These are phyloP conservation scores for Aethes cnicana DNA, from an alignment of 2,888 invertebrate species.

Conservation along the genomic window DNA sequence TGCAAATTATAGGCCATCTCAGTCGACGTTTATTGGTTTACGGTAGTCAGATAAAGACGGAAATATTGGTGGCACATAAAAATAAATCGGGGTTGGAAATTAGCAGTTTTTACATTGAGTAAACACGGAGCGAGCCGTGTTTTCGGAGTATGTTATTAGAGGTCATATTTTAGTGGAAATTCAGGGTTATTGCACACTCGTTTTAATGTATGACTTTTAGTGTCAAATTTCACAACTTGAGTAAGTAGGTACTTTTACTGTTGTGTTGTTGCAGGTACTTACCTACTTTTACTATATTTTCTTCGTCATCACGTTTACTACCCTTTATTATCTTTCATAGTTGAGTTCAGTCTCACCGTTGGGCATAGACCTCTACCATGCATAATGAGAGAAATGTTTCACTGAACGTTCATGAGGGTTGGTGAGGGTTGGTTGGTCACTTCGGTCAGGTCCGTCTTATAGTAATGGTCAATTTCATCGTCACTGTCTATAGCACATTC, in stretches of 20 bases:
- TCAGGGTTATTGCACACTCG: neutral
- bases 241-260: too few species aligned
- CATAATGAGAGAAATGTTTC: too few species aligned
- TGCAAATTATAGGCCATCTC: constrained; percentile 50
- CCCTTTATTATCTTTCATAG: too few species aligned
- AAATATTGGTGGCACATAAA: constrained; percentile 47
- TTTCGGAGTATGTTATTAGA: constrained; percentile 48
- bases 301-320: constrained; percentile 9
- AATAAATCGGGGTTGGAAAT: constrained; percentile 64
- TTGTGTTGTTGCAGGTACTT: too few species aligned
- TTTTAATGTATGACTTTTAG: neutral
- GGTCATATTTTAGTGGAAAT: constrained; percentile 33
- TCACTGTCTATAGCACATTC: too few species aligned
- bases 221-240: neutral
- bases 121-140: constrained; percentile 41
- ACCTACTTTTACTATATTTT: too few species aligned
- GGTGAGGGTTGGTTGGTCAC: too few species aligned
- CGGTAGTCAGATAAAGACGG: constrained; percentile 41
- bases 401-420: too few species aligned
- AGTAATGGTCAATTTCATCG: too few species aligned
- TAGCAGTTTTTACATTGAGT: constrained; percentile 47
- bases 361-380: too few species aligned
- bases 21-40: constrained; percentile 27
- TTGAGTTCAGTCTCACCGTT: too few species aligned
- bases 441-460: too few species aligned